phyloP scores from a whole-genome alignment of 2,113 vertebrate species.

The Grus americana region DNA sequence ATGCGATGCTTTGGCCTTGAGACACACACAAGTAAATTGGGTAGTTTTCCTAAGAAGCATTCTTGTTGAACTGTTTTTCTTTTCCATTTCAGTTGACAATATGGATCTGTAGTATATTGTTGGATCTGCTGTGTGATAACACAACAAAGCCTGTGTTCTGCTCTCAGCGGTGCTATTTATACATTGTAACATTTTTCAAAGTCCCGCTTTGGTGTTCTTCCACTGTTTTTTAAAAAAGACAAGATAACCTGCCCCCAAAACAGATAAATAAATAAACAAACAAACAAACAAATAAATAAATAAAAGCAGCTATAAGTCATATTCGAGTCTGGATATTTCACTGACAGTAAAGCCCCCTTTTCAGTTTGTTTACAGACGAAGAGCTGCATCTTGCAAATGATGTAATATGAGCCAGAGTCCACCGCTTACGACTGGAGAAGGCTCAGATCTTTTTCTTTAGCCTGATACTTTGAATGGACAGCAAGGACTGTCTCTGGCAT shows the following conservation, averaged over 20 bases:
- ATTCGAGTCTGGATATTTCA: background rate
- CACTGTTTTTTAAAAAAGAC: background rate
- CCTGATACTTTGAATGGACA: background rate
- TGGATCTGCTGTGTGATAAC: slow-evolving; percentile 58
- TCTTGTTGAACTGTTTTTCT: slow-evolving; percentile 64
- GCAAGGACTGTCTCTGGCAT: background rate
- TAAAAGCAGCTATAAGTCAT: background rate
- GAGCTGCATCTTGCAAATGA: background rate
- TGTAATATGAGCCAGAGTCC: background rate
- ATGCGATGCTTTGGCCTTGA: slow-evolving; percentile 61
- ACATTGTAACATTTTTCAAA: slow-evolving; percentile 50
- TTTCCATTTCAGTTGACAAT: slow-evolving; percentile 61
- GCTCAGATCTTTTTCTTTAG: background rate
- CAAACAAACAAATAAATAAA: background rate
- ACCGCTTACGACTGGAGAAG: background rate
- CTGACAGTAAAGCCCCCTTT: background rate
- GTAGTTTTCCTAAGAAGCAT: slow-evolving; percentile 62
- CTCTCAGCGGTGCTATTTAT: slow-evolving; percentile 54
- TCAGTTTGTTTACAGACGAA: background rate
- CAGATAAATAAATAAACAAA: background rate
- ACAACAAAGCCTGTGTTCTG: slow-evolving; percentile 59
- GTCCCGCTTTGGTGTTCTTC: background rate
- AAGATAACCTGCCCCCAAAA: background rate
- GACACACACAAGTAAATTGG: slow-evolving; percentile 61
- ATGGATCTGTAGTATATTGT: slow-evolving; percentile 62